phyloP scores from a whole-genome alignment of 1,140 invertebrate genomes.

The Bombyx mandarina region DNA sequence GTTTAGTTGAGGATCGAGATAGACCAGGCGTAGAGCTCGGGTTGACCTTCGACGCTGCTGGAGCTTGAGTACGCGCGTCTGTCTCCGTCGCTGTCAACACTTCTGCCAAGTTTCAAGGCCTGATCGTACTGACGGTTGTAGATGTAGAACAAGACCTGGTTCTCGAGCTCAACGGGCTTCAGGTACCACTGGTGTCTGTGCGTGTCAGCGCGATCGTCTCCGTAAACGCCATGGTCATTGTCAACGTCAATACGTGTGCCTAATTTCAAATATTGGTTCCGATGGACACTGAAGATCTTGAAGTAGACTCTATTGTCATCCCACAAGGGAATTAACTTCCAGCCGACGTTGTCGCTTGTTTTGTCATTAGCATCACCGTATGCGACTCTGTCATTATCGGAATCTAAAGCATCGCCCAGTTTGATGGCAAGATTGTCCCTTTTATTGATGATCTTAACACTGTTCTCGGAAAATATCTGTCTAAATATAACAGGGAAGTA shows the following conservation, averaged over 20 bases:
- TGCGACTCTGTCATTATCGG: background rate
- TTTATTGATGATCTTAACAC: slow-evolving; percentile 1
- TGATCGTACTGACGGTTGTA: slow-evolving; percentile 5
- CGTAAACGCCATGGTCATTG: background rate
- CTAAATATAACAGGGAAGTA: slow-evolving; percentile 2
- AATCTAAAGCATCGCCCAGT: background rate
- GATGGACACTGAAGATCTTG: slow-evolving; percentile 1
- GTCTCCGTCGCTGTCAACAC: background rate
- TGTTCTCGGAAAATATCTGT: background rate
- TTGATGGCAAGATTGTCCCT: slow-evolving; percentile 4
- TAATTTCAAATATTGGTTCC: slow-evolving; percentile 3
- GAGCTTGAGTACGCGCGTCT: background rate
- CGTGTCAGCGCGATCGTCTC: background rate
- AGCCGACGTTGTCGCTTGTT: slow-evolving; percentile 1
- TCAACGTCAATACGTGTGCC: background rate
- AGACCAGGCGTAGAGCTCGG: slow-evolving; percentile 1
- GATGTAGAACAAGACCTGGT: slow-evolving; percentile 3
- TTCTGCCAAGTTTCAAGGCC: slow-evolving; percentile 4
- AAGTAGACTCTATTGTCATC: slow-evolving; percentile 6
- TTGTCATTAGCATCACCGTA: slow-evolving; percentile 3
- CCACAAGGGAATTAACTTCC: background rate
- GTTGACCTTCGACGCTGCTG: background rate
- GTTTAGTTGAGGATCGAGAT: background rate
- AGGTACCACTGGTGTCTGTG: slow-evolving; percentile 5
- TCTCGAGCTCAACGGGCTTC: background rate